A percentile compares a stretch with the other conserved stretches of the same genome.
Evolutionary conservation across 2,797 vertebrate genomes (phyloP).

Genomic region (Hozukius guyotensis): DNA sequence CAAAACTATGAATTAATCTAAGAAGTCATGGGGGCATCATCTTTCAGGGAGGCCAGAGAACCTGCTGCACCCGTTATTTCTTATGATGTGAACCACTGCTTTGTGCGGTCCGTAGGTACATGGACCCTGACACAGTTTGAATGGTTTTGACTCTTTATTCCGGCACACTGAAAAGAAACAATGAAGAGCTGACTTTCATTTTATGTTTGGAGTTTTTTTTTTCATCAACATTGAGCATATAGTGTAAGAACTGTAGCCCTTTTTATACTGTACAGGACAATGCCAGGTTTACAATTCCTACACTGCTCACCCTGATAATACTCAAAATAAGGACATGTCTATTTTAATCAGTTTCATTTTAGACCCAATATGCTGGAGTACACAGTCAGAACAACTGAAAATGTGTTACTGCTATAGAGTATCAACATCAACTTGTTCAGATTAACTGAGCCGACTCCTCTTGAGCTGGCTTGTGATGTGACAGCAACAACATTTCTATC

Average conservation of each 20-base stretch:
- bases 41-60: background rate
- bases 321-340: background rate
- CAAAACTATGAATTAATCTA: conserved; percentile 6
- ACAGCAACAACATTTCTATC: background rate
- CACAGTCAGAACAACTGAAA: background rate
- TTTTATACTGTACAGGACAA: background rate
- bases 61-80: background rate
- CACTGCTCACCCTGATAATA: background rate
- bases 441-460: background rate
- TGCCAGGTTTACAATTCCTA: background rate
- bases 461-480: background rate
- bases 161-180: background rate
- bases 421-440: background rate
- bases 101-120: background rate
- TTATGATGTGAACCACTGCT: background rate
- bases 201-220: background rate
- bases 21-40: conserved; percentile 4
- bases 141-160: background rate
- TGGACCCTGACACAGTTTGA: background rate
- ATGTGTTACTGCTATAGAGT: background rate
- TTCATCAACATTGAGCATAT: background rate
- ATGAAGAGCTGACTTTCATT: background rate
- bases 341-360: background rate
- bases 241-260: background rate
- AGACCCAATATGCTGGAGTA: background rate